Conservation (phyloP, 1,140 invertebrate genomes). For the Drosophila melanica region DNA sequence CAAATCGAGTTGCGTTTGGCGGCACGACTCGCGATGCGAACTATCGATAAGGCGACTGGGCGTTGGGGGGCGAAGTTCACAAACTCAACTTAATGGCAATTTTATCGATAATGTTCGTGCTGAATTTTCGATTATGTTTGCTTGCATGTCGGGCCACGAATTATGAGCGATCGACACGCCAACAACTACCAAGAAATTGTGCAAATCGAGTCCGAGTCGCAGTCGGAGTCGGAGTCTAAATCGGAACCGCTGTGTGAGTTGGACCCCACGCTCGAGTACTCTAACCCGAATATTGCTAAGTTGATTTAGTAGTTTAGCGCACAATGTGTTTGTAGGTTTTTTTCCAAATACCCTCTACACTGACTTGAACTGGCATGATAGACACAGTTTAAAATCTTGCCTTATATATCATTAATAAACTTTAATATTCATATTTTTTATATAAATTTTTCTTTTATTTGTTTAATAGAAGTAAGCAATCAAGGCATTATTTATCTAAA, state of each 20-base stretch:
- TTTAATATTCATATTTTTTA: too few species aligned
- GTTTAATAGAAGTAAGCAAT: too few species aligned
- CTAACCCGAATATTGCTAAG: not conserved
- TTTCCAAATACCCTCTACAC: constrained; percentile 18
- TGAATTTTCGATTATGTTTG: constrained; percentile 83
- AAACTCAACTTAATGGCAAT: constrained; percentile 77
- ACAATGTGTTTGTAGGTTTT: constrained; percentile 82
- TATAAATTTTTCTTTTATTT: not conserved
- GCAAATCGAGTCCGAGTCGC: constrained; percentile 51
- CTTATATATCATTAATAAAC: too few species aligned
- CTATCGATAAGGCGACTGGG: constrained; percentile 68
- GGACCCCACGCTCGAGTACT: constrained; percentile 8
- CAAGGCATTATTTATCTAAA: too few species aligned
- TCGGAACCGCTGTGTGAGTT: constrained; percentile 11
- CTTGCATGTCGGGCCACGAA: constrained; percentile 73
- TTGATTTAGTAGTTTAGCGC: constrained; percentile 78
- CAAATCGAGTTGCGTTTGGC: constrained; percentile 76
- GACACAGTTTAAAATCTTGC: not conserved
- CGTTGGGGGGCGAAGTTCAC: constrained; percentile 29
- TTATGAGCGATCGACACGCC: constrained; percentile 82
- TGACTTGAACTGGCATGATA: not conserved
- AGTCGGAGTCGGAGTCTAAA: constrained; percentile 4
- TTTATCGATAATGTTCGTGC: constrained; percentile 83
- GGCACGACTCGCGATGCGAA: constrained; percentile 65
- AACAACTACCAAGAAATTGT: constrained; percentile 68